Evolutionary conservation across 2,888 invertebrate species (phyloP), one percentile per base, ranked within the genome.

Genomic region (Parascotia fuliginaria): DNA sequence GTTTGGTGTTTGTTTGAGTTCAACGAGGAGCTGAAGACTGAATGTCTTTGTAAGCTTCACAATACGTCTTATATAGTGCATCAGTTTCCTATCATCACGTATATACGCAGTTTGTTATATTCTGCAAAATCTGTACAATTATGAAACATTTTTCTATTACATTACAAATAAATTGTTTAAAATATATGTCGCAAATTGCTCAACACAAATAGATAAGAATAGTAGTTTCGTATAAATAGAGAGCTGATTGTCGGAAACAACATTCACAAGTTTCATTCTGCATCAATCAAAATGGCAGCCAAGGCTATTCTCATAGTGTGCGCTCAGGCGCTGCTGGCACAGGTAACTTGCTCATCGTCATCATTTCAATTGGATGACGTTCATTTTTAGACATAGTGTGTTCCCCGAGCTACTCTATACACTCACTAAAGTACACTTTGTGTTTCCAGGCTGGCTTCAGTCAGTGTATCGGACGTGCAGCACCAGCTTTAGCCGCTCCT

Each of bases 151-250:
- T 3, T 24, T 24, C 24, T 24, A 24, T 24, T 24, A n/a, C n/a
- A n/a, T n/a, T n/a, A 7, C 24, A 7, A 24, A 9, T 6, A 6
- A 24, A 24, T 4, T 24, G 24, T 4, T 24, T 6, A 24, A 14
- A 74, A 24, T 1, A 45, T 6, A 9, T 58, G 60, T 7, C 62
- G 64, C 1, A 66, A 65, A 39, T 55, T 56, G 36, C 62, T 51
- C 4, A 60, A 53, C 22, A 46, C 52, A 4, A 58, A 27, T 32
- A 22, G 15, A 39, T 16, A 24, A 24, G 42, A 29, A 46, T 49
- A 9, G 29, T 34, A 29, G 53, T 40, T 38, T 33, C 33, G 28
- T 33, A 39, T 42, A 11, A 37, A 48, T 14, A 47, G 27, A 9
- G 28, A 41, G 22, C 45, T n/a, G 34, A 44, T 29, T 24, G 7